Conservation (phyloP, 2,888 invertebrate species). For the Schrankia costaestrigalis region DNA sequence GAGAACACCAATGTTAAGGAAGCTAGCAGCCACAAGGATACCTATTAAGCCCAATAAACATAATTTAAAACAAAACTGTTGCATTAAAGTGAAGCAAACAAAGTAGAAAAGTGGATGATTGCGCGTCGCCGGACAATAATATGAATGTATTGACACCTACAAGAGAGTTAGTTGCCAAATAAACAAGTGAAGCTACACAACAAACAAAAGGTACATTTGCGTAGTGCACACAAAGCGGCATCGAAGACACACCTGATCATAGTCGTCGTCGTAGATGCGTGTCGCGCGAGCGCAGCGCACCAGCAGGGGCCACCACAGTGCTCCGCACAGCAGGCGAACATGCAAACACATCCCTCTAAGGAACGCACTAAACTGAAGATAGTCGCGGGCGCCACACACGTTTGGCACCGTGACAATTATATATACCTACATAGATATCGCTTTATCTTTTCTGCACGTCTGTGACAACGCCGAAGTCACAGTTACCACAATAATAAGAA, state of each 20-base stretch:
- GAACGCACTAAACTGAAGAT: constrained; percentile 75
- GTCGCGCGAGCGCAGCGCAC: constrained; percentile 68
- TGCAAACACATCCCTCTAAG: constrained; percentile 78
- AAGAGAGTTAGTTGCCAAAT: constrained; percentile 53
- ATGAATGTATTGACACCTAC: constrained; percentile 39
- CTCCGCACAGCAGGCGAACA: constrained; percentile 75
- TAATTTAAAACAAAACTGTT: constrained; percentile 48
- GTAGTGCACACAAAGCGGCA: constrained; percentile 59
- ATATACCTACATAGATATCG: constrained; percentile 37
- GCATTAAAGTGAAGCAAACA: constrained; percentile 59
- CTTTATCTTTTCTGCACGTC: constrained; percentile 67
- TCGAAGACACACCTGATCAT: constrained; percentile 74
- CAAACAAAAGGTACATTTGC: constrained; percentile 47
- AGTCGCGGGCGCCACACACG: constrained; percentile 63
- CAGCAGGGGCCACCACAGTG: constrained; percentile 77
- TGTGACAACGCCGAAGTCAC: constrained; percentile 50
- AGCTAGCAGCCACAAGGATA: constrained; percentile 56
- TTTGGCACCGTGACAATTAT: constrained; percentile 75
- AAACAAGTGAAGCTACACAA: constrained; percentile 63
- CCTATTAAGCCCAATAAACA: constrained; percentile 62
- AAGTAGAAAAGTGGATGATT: constrained; percentile 67
- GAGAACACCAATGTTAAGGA: constrained; percentile 55
- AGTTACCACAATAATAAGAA: constrained; percentile 19
- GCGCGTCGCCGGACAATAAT: constrained; percentile 46
- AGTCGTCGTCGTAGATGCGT: constrained; percentile 71